Base-by-base conservation (phyloP, 1,140 invertebrate species). In the Aporrectodea caliginosa region DNA sequence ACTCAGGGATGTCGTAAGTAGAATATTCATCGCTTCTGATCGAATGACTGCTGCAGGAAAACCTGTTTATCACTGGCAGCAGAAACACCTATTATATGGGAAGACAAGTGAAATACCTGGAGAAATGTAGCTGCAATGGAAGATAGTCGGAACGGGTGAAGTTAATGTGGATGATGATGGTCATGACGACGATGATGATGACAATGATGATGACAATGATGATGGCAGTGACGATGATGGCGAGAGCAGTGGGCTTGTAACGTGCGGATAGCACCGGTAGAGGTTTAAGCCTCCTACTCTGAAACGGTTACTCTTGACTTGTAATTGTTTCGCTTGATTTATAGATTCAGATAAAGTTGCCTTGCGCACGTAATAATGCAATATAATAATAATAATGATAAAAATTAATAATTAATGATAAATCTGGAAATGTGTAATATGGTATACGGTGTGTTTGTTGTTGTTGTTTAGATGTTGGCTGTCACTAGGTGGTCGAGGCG, bases 381-480 rank as follows among this genome's bases (percentile, higher is more conserved):
- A n/a, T n/a, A n/a, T n/a, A n/a, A n/a, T n/a, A n/a, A n/a, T n/a
- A n/a, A n/a, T n/a, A n/a, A n/a, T n/a, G n/a, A n/a, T n/a, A n/a
- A n/a, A n/a, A n/a, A n/a, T n/a, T n/a, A n/a, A n/a, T n/a, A n/a
- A n/a, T n/a, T n/a, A n/a, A n/a, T n/a, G n/a, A n/a, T n/a, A 35
- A 75, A 2, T 16, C 12, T 2, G 43, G 32, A 34, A 75, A 34
- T 2, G 14, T 35, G 73, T 16, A 75, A 58, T 22, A 12, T 58
- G 22, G 43, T 22, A 58, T 58, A 12, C 43, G 22, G 43, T 58
- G 6, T 58, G 43, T 22, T 58, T 12, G 6, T 58, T 58, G n/a
- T 58, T 58, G 43, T 58, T 58, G 6, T 58, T 72, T 32, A 78
- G 76, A n/a, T 81, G 80, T 58, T 81, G 80, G 80, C 68, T 81